These are phyloP conservation scores for Drosophila biarmipes DNA, from an alignment of 1,140 invertebrate species.

Conservation along the genomic window DNA sequence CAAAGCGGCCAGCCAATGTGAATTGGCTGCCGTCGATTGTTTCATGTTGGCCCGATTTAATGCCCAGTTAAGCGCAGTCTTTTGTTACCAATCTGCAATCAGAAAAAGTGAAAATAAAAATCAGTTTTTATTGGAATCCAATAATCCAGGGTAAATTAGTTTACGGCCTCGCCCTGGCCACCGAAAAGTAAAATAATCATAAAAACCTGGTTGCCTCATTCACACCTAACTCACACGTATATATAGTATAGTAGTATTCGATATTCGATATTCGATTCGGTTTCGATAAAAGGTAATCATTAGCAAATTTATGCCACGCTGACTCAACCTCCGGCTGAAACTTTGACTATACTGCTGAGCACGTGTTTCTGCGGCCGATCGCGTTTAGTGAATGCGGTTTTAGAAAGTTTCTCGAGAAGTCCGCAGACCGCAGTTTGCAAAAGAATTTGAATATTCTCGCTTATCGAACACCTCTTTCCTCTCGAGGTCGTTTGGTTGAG, in stretches of 20 bases:
- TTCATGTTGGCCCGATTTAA: slow-evolving; percentile 72
- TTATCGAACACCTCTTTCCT: slow-evolving; percentile 15
- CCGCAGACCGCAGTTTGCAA: slow-evolving; percentile 38
- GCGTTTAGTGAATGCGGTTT: slow-evolving; percentile 64
- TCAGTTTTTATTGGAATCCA: background rate
- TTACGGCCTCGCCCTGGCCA: slow-evolving; percentile 19
- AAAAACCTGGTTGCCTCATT: slow-evolving; percentile 60
- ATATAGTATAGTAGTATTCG: too few species aligned
- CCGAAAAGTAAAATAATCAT: slow-evolving; percentile 13
- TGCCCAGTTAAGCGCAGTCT: slow-evolving; percentile 57
- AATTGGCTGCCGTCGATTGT: slow-evolving; percentile 78
- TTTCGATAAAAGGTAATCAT: slow-evolving; percentile 40
- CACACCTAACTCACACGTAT: slow-evolving; percentile 55
- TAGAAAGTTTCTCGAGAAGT: slow-evolving; percentile 65
- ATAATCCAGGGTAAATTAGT: slow-evolving; percentile 14
- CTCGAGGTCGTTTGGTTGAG: slow-evolving; percentile 16
- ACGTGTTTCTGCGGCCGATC: slow-evolving; percentile 65
- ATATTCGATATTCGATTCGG: too few species aligned
- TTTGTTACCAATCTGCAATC: slow-evolving; percentile 33
- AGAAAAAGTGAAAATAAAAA: slow-evolving; percentile 24
- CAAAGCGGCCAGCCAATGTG: slow-evolving; percentile 78
- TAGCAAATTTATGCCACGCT: slow-evolving; percentile 59
- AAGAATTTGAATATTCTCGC: slow-evolving; percentile 50
- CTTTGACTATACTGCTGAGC: slow-evolving; percentile 26
- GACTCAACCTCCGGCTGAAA: slow-evolving; percentile 33